Evolutionary conservation across 2,888 invertebrate genomes (phyloP), one percentile per base, ranked within the genome.

Genomic region (Isoperla grammatica): DNA sequence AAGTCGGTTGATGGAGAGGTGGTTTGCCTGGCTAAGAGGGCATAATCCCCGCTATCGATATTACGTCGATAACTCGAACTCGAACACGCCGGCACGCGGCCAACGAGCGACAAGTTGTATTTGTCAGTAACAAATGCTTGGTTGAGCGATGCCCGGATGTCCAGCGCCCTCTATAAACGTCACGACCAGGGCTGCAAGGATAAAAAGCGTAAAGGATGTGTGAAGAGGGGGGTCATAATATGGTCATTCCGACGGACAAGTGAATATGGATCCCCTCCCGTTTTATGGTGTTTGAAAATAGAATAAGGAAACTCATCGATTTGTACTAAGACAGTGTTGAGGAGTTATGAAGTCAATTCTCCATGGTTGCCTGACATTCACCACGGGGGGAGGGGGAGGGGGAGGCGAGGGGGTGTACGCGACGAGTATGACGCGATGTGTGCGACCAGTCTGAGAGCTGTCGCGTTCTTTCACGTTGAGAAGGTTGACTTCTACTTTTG

Each of bases 221-320:
- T 19, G 45, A 45, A 19, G 45, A 45, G 45, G 45, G 45, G 45
- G 45, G 45, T 45, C 17, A 45, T 45, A 45, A 45, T 45, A 45
- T 19, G 45, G 45, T 40, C 40, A 40, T 40, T 40, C 15, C 40
- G 40, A 13, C 19, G 45, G 45, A 45, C 45, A 45, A 45, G 45
- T 45, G 45, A 13, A 45, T 45, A 45, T 45, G 17, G 45, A 40
- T 40, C 40, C 40, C 40, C 40, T 40, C n/a, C 40, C 40, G 45
- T 17, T 45, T 45, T 45, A 45, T 45, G 45, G 45, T 11, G 17
- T 19, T 45, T 45, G 45, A 45, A 45, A 45, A 45, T 45, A 19
- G 45, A 45, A 45, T 19, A 19, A 45, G 45, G 17, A 45, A 19
- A 40, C 40, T 40, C 40, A 40, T 40, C 40, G 40, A 40, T 40